phyloP scores from a whole-genome alignment of 37 sponge, comb jelly and placozoan species.

The Eunapius fragilis region DNA sequence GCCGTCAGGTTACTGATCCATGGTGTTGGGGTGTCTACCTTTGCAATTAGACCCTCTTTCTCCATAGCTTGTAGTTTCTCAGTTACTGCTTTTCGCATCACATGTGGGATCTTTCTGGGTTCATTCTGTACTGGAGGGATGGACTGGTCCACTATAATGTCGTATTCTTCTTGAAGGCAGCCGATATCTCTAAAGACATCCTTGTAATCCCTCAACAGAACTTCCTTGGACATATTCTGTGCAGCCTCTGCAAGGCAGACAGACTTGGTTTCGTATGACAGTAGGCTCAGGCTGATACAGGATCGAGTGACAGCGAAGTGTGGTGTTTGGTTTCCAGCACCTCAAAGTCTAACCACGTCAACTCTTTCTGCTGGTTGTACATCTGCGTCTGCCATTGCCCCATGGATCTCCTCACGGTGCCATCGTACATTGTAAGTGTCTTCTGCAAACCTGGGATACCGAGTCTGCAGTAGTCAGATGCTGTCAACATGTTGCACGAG shows the following conservation, averaged over 20 bases:
- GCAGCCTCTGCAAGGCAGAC: neutral
- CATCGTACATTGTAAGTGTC: no score
- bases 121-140: slow-evolving; percentile 24
- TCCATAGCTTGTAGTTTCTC: slow-evolving; percentile 16
- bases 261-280: neutral
- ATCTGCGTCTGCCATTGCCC: no score
- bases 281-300: neutral
- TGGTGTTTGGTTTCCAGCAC: slow-evolving; percentile 2
- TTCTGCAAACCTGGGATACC: no score
- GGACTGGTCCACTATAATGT: slow-evolving; percentile 1
- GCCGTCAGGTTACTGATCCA: slow-evolving; percentile 45
- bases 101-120: slow-evolving; percentile 25
- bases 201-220: neutral
- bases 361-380: no score
- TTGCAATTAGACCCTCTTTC: slow-evolving; percentile 17
- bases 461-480: no score
- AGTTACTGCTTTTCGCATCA: slow-evolving; percentile 10
- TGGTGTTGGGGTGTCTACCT: slow-evolving; percentile 46
- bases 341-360: neutral
- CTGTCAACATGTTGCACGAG: no score
- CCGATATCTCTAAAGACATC: slow-evolving; percentile 11
- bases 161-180: slow-evolving; percentile 4
- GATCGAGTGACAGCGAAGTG: neutral
- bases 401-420: no score
- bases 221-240: neutral